A percentile compares a stretch with the other conserved stretches of the same genome.
Conservation (phyloP, 2,888 invertebrate genomes). For the Anticlea derivata region DNA sequence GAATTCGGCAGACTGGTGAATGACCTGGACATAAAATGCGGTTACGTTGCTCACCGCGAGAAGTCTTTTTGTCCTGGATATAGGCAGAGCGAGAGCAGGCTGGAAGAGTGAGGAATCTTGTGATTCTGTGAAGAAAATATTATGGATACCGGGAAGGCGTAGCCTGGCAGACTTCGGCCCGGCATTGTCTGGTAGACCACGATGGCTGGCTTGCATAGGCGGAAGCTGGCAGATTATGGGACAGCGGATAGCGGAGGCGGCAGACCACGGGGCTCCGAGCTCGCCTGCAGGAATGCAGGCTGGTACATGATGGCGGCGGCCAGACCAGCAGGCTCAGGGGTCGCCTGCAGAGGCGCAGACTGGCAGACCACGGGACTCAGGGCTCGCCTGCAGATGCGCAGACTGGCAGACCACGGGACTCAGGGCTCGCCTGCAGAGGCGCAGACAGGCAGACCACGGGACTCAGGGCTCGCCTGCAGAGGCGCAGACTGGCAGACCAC, state of each 20-base stretch:
- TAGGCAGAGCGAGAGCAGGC: not conserved
- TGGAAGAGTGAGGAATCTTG: not conserved
- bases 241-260: not conserved
- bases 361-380: not conserved
- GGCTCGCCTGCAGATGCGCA: not conserved
- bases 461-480: not conserved
- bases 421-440: not conserved
- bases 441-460: not conserved
- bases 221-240: not conserved
- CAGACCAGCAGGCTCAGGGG: too few species aligned
- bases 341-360: not conserved
- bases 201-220: not conserved
- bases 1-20: not conserved
- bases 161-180: not conserved
- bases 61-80: not conserved
- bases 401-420: conserved; percentile 1
- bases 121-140: conserved; percentile 2
- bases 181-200: not conserved
- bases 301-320: not conserved
- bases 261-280: not conserved
- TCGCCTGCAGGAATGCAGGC: not conserved
- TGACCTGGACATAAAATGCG: conserved; percentile 8
- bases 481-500: not conserved
- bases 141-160: not conserved
- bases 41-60: conserved; percentile 13